These are phyloP conservation scores for Channallabes apus DNA, from an alignment of 2,797 vertebrate species.

Conservation along the genomic window DNA sequence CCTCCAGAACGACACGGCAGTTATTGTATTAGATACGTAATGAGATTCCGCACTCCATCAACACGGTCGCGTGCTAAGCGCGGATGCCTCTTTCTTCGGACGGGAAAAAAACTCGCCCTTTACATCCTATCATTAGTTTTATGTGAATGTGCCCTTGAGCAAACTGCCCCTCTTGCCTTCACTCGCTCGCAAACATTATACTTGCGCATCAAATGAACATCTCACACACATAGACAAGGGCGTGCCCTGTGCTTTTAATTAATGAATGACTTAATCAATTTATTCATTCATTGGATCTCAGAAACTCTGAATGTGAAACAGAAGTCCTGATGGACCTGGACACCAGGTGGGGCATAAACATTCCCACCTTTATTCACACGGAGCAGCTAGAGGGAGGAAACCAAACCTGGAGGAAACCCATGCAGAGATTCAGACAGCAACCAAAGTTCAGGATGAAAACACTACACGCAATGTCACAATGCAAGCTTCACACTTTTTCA, in stretches of 20 bases:
- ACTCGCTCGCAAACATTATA: conserved; percentile 78
- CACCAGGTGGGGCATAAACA: too few relatives aligned
- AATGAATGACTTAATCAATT: background rate
- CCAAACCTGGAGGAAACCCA: background rate
- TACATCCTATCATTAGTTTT: conserved; percentile 96
- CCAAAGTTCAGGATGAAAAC: background rate
- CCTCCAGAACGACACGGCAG: conserved; percentile 90
- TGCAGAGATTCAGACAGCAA: conserved; percentile 34
- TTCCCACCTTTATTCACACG: background rate
- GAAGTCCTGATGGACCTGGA: too few relatives aligned
- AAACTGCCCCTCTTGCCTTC: conserved; percentile 68
- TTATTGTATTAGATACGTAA: conserved; percentile 99
- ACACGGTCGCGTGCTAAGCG: conserved; percentile 71
- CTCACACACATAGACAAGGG: conserved; percentile 18
- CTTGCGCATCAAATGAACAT: conserved; percentile 77
- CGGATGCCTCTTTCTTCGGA: conserved; percentile 73
- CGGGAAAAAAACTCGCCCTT: conserved; percentile 83
- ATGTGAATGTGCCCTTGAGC: conserved; percentile 91
- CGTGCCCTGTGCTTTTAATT: background rate
- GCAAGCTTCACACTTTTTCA: background rate
- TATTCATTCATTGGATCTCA: background rate
- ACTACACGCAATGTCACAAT: background rate
- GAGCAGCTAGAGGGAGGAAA: background rate
- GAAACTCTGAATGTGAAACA: background rate
- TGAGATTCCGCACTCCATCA: conserved; percentile 92